Evolutionary conservation across 2,888 invertebrate genomes (phyloP).

Genomic region (Xylota sylvarum): DNA sequence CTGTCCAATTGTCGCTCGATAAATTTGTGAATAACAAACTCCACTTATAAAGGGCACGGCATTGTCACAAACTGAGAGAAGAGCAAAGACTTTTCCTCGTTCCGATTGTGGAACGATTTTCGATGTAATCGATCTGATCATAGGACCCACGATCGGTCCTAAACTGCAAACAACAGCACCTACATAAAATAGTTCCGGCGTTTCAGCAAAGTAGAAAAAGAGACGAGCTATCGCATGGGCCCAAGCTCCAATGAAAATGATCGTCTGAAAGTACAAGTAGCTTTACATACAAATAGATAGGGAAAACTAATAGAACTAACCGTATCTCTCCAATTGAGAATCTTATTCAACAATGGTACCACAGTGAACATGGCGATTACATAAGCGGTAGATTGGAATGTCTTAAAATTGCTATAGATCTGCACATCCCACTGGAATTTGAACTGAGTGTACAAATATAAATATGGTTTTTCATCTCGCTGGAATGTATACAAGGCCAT

Average conservation of each 20-base stretch:
- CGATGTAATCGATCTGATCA: slow-evolving; percentile 92
- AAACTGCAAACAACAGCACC: slow-evolving; percentile 91
- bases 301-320: slow-evolving; percentile 81
- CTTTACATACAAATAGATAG: neutral
- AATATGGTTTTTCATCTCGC: slow-evolving; percentile 91
- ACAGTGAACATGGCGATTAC: slow-evolving; percentile 90
- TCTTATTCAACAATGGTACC: slow-evolving; percentile 90
- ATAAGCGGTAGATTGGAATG: slow-evolving; percentile 90
- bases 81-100: slow-evolving; percentile 92
- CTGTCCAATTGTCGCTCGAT: slow-evolving; percentile 88
- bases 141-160: slow-evolving; percentile 92
- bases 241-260: slow-evolving; percentile 90
- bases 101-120: slow-evolving; percentile 90
- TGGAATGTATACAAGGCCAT: slow-evolving; percentile 94
- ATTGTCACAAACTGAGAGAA: slow-evolving; percentile 92
- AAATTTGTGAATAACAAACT: slow-evolving; percentile 89
- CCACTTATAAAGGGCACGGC: slow-evolving; percentile 91
- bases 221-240: slow-evolving; percentile 90
- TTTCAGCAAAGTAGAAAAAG: slow-evolving; percentile 88
- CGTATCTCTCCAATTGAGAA: slow-evolving; percentile 89
- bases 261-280: slow-evolving; percentile 85
- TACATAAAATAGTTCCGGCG: slow-evolving; percentile 87
- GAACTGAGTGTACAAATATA: slow-evolving; percentile 90
- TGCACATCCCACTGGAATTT: slow-evolving; percentile 90
- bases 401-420: slow-evolving; percentile 90